Percentiles rank a stretch among this genome's conserved stretches.
phyloP scores from a whole-genome alignment of 2,113 vertebrate genomes.

The Chloropsis cyanopogon region DNA sequence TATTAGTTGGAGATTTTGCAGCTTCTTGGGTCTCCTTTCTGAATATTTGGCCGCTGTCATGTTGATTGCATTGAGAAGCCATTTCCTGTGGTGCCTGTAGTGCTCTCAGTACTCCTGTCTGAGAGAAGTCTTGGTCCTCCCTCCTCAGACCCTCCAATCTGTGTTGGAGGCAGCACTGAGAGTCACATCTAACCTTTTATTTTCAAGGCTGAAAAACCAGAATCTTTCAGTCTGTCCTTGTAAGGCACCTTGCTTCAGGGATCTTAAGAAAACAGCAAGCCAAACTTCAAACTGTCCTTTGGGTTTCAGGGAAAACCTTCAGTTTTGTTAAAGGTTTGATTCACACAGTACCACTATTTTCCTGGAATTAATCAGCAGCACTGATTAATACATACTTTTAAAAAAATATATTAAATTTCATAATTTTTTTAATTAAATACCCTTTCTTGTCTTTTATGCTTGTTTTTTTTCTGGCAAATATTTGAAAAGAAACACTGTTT shows the following conservation, averaged over 20 bases:
- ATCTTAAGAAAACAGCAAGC: not conserved
- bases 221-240: not conserved
- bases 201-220: not conserved
- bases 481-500: not conserved
- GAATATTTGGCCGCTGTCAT: not conserved
- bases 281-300: not conserved
- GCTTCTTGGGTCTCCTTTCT: not conserved
- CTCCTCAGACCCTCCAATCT: not conserved
- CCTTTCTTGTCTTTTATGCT: not conserved
- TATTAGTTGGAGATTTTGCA: not conserved
- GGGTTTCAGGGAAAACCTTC: not conserved
- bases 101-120: not conserved
- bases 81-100: not conserved
- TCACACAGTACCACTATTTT: not conserved
- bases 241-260: not conserved
- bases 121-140: not conserved
- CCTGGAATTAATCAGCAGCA: accelerated
- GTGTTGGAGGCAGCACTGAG: not conserved
- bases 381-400: accelerated
- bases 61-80: not conserved
- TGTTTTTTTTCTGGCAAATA: not conserved
- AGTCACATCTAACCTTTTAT: not conserved
- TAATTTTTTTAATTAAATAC: not conserved
- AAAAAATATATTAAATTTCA: not conserved
- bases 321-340: not conserved